A percentile compares a stretch with the other conserved stretches of the same genome.
Conservation (phyloP, 2,113 vertebrate genomes). For the Antennarius striatus region DNA sequence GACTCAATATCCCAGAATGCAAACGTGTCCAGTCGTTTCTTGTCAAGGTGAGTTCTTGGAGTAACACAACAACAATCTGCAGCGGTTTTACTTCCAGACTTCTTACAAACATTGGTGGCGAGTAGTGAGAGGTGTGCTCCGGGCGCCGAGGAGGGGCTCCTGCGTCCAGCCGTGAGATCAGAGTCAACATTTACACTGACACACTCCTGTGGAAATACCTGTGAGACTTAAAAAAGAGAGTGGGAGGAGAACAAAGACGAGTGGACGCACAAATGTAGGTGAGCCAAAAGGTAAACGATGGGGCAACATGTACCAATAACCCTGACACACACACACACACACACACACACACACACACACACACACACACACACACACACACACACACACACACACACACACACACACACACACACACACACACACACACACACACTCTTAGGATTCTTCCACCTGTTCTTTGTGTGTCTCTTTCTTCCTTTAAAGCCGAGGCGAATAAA, state of each 20-base stretch:
- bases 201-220: conserved; percentile 83
- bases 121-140: conserved; percentile 20
- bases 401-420: not conserved
- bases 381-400: conserved; percentile 18
- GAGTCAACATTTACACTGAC: conserved; percentile 87
- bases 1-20: no score
- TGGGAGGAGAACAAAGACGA: conserved; percentile 60
- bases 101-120: conserved; percentile 34
- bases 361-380: conserved; percentile 5
- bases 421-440: not conserved
- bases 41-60: not conserved
- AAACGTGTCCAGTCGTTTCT: no score
- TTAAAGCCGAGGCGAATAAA: conserved; percentile 12
- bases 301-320: conserved; percentile 45
- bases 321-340: conserved; percentile 15
- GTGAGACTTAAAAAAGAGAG: conserved; percentile 60
- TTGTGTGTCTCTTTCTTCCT: not conserved
- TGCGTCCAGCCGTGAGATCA: conserved; percentile 70
- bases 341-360: conserved; percentile 17
- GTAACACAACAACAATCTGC: not conserved
- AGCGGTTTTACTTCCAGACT: conserved; percentile 14
- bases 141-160: conserved; percentile 18
- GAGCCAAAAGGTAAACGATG: conserved; percentile 67
- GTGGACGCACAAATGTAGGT: conserved; percentile 46
- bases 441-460: not conserved